A percentile compares a stretch with the other conserved stretches of the same genome.
Conservation (phyloP, 2,888 invertebrate genomes). For the Latrodectus elegans region DNA sequence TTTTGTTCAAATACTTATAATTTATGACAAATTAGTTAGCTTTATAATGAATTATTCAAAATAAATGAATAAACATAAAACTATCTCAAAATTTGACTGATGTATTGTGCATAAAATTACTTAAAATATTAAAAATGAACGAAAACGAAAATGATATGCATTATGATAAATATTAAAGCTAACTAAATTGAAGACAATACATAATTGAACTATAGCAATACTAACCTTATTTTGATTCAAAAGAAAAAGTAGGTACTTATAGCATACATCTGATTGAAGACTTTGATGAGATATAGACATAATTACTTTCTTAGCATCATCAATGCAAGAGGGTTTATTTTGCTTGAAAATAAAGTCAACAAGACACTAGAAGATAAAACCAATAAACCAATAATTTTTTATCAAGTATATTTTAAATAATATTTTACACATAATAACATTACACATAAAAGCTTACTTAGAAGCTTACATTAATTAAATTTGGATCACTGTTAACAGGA, state of each 20-base stretch:
- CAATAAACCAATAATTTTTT: not conserved
- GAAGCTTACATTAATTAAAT: conserved; percentile 43
- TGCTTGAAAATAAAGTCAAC: conserved; percentile 51
- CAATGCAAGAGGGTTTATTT: conserved; percentile 23
- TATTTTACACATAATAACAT: not conserved
- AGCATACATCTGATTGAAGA: conserved; percentile 6
- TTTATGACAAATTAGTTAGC: too few relatives aligned
- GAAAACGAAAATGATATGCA: too few relatives aligned
- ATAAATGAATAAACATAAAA: too few relatives aligned
- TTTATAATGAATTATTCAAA: too few relatives aligned
- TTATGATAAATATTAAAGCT: not conserved
- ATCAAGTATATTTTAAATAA: not conserved
- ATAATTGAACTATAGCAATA: not conserved
- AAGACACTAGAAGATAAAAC: conserved; percentile 30
- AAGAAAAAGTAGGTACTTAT: conserved; percentile 17
- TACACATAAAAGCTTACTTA: not conserved
- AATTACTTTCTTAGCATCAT: conserved; percentile 43
- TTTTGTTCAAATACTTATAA: too few relatives aligned
- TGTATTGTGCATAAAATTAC: too few relatives aligned
- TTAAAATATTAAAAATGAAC: too few relatives aligned
- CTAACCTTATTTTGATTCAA: conserved; percentile 49
- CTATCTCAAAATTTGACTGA: too few relatives aligned
- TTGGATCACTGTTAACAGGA: conserved; percentile 20
- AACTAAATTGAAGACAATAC: not conserved
- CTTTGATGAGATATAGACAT: conserved; percentile 12